Evolutionary conservation across 2,888 invertebrate species (phyloP).

Genomic region (Cinara cedri): DNA sequence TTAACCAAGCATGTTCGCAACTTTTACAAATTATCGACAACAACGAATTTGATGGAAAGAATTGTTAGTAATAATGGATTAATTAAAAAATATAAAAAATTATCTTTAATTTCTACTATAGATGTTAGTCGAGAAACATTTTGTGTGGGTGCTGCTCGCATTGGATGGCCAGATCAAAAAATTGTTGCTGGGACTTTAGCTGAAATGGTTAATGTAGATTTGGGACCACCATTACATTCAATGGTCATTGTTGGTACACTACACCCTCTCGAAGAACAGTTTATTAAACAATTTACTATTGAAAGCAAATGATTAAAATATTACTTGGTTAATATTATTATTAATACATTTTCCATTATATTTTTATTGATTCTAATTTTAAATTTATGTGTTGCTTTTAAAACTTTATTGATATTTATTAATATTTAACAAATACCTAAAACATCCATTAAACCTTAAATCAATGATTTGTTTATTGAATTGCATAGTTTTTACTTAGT

Average conservation of each 20-base stretch:
- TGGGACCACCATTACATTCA: constrained; percentile 93
- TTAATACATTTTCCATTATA: too few species aligned
- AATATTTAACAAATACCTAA: too few species aligned
- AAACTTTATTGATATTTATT: too few species aligned
- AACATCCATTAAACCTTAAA: too few species aligned
- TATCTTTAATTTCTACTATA: constrained; percentile 62
- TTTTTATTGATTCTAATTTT: too few species aligned
- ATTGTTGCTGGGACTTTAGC: constrained; percentile 77
- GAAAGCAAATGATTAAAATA: background rate
- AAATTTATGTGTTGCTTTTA: too few species aligned
- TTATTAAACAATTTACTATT: constrained; percentile 72
- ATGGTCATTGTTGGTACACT: constrained; percentile 85
- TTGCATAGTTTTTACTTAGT: too few species aligned
- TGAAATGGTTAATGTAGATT: constrained; percentile 73
- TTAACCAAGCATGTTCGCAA: constrained; percentile 84
- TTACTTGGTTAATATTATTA: too few species aligned
- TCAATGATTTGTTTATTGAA: too few species aligned
- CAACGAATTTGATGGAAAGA: constrained; percentile 61
- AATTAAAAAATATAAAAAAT: constrained; percentile 32
- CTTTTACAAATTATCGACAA: constrained; percentile 76
- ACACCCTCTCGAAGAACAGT: constrained; percentile 92
- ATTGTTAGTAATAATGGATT: constrained; percentile 18
- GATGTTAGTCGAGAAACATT: constrained; percentile 68
- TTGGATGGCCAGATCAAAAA: constrained; percentile 80
- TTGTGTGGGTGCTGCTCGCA: constrained; percentile 87